Evolutionary conservation across 2,797 vertebrate genomes (phyloP), one percentile per base, ranked within the genome.

Genomic region (Tragelaphus oryx): DNA sequence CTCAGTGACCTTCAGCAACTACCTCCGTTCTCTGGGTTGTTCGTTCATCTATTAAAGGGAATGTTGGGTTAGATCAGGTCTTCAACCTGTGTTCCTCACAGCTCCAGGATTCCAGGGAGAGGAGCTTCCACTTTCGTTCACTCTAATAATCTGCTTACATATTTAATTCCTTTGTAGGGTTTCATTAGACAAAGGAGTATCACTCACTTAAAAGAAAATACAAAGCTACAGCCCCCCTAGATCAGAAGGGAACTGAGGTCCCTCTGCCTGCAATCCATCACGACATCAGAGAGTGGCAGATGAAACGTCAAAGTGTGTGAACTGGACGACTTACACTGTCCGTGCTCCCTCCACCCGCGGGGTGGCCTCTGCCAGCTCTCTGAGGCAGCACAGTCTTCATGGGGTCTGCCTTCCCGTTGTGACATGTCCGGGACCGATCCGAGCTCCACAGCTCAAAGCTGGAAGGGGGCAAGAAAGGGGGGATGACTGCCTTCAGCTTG

Each of bases 381-480:
- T 99, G 99, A 0, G 99, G 98, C 98, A 99, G 99, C n/a, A 98
- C 98, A 9, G 99, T 98, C 71, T 99, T 99, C 12, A 98, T 97
- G 5, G 98, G 98, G 57, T 99, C 99, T 68, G 93, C 98, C 98
- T 98, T 99, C 62, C 99, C 99, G 0, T 99, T 99, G 96, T 98
- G 98, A 96, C 98, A 97, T 10, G 98, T 97, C 12, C 98, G 98
- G 0, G 99, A 99, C 54, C 99, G 99, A 94, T 99, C 99, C 0
- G 99, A 99, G 98, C 99, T 99, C 99, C 99, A 99, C 3, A 99
- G 98, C 95, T 99, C 99, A 93, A 99, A 99, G 98, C 99, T 99
- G 52, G 99, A 99, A 5, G 99, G 99, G 0, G 99, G 99, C 89
- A 99, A 97, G 97, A 99, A 99, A 30, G 99, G 99, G 0, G 99